Base-by-base conservation (phyloP, 2,113 vertebrate species). In the Centrocercus urophasianus region DNA sequence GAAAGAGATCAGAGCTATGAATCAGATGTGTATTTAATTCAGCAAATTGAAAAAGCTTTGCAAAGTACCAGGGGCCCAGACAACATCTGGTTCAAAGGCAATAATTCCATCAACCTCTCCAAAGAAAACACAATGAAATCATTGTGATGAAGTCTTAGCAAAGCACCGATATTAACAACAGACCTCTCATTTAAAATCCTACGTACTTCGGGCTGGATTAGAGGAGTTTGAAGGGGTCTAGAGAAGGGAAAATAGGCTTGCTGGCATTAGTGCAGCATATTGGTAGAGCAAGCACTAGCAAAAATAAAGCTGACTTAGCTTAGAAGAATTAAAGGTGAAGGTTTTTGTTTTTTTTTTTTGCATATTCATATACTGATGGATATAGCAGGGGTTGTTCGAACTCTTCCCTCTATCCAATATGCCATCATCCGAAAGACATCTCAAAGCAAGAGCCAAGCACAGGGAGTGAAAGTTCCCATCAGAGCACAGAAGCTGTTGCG, bases 31-130 rank as follows among this genome's bases (percentile, higher is more conserved):
- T 48, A n/a, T 94, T 90, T 89, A 87, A 66, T 72, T 90, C 71
- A 40, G 87, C 82, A 83, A 92, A 91, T 76, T 85, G 86, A 91
- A 80, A 56, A 83, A 90, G 66, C 77, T 90, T 86, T 89, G 66
- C 66, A 47, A 85, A 89, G 64, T 92, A 65, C 66, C 67, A 91
- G 52, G 7, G 52, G 32, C 52, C 74, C 60, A 70, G 64, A 69
- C 74, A 92, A 60, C 75, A 83, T 63, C n/a, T 79, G 22, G 34
- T 87, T 95, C 84, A 85, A 95, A 95, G 93, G 64, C 59, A 32
- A 75, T 84, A 70, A 70, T 93, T 65, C 63, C 25, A 79, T 73
- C 82, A 91, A 30, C 32, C 21, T 74, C 67, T 85, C 59, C 50
- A 85, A 47, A 25, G 65, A 67, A 90, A 89, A 90, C 65, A 25